Conservation (phyloP, 2,797 vertebrate genomes). For the Chromis chromis region DNA sequence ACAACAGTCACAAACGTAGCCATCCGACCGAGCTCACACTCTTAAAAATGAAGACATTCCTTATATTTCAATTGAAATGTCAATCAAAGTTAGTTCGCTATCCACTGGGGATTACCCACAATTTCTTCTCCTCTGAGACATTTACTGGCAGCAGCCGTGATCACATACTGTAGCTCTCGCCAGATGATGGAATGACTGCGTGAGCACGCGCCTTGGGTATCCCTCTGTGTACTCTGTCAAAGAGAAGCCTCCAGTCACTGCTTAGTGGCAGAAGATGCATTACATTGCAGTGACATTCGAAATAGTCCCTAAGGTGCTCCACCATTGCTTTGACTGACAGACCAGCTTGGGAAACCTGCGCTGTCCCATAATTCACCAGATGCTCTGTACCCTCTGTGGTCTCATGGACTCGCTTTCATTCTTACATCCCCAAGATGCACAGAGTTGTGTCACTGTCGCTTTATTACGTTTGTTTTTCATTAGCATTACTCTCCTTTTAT, state of each 20-base stretch:
- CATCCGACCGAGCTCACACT: slow-evolving; percentile 54
- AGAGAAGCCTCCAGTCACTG: slow-evolving; percentile 77
- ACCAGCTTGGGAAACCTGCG: slow-evolving; percentile 73
- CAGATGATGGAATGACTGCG: slow-evolving; percentile 79
- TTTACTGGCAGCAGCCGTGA: slow-evolving; percentile 74
- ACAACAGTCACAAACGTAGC: slow-evolving; percentile 57
- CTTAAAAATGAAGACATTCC: slow-evolving; percentile 69
- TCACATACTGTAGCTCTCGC: slow-evolving; percentile 65
- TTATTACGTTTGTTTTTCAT: not conserved
- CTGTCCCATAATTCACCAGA: slow-evolving; percentile 82
- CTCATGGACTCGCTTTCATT: slow-evolving; percentile 55
- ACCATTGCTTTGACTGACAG: slow-evolving; percentile 80
- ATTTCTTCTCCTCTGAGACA: slow-evolving; percentile 74
- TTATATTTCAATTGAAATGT: slow-evolving; percentile 75
- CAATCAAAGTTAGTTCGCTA: slow-evolving; percentile 73
- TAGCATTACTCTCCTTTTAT: not conserved
- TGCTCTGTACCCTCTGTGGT: slow-evolving; percentile 72
- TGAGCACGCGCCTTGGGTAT: slow-evolving; percentile 71
- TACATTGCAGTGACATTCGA: slow-evolving; percentile 80
- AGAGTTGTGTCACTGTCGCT: slow-evolving; percentile 36
- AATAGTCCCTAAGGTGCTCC: slow-evolving; percentile 79
- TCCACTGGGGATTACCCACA: slow-evolving; percentile 70
- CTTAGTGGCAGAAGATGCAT: slow-evolving; percentile 84
- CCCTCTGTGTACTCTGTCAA: slow-evolving; percentile 77
- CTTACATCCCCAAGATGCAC: slow-evolving; percentile 42